Base-by-base conservation (phyloP, 2,113 vertebrate genomes). In the Noturus placidus region DNA sequence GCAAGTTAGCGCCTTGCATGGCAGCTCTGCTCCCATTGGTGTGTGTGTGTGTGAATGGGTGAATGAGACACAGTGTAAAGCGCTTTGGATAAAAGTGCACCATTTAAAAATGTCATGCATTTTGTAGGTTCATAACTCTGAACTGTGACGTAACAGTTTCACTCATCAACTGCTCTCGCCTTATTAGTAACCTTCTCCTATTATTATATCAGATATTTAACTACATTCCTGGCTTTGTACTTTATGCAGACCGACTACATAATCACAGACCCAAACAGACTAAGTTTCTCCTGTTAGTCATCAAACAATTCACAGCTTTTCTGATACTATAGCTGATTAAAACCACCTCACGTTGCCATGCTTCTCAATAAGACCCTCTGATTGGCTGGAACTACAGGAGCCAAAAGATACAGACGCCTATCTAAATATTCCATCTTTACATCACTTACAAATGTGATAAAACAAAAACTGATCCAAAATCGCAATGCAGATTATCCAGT, bases 81-180 rank as follows among this genome's bases (percentile, higher is more conserved):
- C n/a, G n/a, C n/a, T n/a, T n/a, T n/a, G n/a, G n/a, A n/a, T n/a
- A n/a, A n/a, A n/a, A n/a, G n/a, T n/a, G n/a, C n/a, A n/a, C n/a
- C n/a, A n/a, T n/a, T n/a, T n/a, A 22, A 20, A 76, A 42, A 74
- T 25, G 25, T 9, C 35, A 74, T 3, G 20, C 10, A 4, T 76
- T 76, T 46, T 50, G 67, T 20, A 35, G 5, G 67, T 8, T 35
- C 30, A 19, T 59, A 59, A 59, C 4, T 69, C 30, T 83, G 10
- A 72, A n/a, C 25, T 72, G 65, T 72, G 10, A 72, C 74, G 76
- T 63, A 84, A 87, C 54, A 63, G 25, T 22, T 65, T 46, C 46
- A 87, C 22, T 76, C 54, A 15, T 54, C 27, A 14, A 54, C 46
- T 56, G 27, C 78, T 80, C 52, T 57, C 1, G 33, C 25, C 57